Conservation (phyloP, 23 tunicate genomes). For the Styela clava region DNA sequence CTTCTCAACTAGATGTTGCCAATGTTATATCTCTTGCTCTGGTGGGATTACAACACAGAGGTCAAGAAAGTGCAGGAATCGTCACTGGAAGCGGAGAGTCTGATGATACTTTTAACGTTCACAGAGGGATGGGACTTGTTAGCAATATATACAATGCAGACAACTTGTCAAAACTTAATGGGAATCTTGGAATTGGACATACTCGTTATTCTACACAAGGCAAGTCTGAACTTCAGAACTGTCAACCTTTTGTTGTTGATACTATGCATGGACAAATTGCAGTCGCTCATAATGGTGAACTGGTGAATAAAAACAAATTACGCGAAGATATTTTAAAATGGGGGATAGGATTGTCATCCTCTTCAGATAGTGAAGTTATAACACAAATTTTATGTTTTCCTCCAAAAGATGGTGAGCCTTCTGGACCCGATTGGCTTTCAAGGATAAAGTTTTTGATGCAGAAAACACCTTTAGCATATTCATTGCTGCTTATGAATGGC, state of each 20-base stretch:
- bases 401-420: constrained; percentile 29
- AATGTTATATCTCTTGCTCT: constrained; percentile 61
- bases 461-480: constrained; percentile 57
- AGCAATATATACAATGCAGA: constrained; percentile 43
- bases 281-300: constrained; percentile 91
- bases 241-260: constrained; percentile 86
- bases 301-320: constrained; percentile 48
- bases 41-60: constrained; percentile 79
- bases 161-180: constrained; percentile 41
- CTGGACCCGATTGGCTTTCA: constrained; percentile 41
- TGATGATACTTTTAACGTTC: constrained; percentile 12
- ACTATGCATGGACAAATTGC: constrained; percentile 68
- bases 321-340: constrained; percentile 62
- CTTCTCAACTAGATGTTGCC: constrained; percentile 69
- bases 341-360: constrained; percentile 73
- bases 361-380: constrained; percentile 80
- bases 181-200: constrained; percentile 76
- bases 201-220: constrained; percentile 83
- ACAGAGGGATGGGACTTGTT: constrained; percentile 87
- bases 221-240: constrained; percentile 52
- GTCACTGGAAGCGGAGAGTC: constrained; percentile 34
- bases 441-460: constrained; percentile 59
- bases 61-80: constrained; percentile 88
- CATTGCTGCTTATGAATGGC: constrained; percentile 57
- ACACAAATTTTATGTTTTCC: constrained; percentile 78